Conservation (phyloP, 1,140 invertebrate genomes). For the Lerema accius region DNA sequence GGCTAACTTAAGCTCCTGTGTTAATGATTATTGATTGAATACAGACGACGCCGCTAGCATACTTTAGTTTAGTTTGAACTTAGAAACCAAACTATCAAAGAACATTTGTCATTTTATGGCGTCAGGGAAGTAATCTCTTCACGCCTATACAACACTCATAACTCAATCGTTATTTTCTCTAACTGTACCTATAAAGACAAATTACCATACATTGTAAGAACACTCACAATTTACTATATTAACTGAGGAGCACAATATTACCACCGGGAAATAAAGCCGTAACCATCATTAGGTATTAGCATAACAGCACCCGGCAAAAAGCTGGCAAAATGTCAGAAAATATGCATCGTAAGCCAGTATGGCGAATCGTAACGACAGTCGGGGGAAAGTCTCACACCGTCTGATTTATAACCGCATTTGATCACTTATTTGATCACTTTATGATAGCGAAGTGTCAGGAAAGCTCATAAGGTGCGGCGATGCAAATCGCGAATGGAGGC, state of each 20-base stretch:
- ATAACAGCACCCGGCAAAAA: conserved; percentile 66
- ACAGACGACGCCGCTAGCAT: background rate
- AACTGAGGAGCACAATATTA: conserved; percentile 10
- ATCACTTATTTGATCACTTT: conserved; percentile 80
- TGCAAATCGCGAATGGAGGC: conserved; percentile 69
- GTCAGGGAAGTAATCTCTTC: conserved; percentile 13
- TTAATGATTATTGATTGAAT: no score
- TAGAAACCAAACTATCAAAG: background rate
- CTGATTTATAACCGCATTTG: conserved; percentile 70
- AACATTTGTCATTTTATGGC: background rate
- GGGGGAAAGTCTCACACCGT: conserved; percentile 63
- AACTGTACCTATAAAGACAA: conserved; percentile 32
- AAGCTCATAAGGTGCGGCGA: conserved; percentile 69
- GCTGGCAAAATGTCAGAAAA: conserved; percentile 66
- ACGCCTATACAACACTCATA: background rate
- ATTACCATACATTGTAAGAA: conserved; percentile 19
- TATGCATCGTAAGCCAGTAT: conserved; percentile 55
- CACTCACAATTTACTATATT: conserved; percentile 32
- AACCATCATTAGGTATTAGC: conserved; percentile 66
- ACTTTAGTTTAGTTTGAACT: background rate
- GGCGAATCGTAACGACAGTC: conserved; percentile 69
- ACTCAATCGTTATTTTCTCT: conserved; percentile 25
- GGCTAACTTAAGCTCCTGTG: no score
- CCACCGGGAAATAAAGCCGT: conserved; percentile 49
- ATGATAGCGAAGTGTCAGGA: conserved; percentile 73